Evolutionary conservation across 1,140 invertebrate species (phyloP), one percentile per base, ranked within the genome.

Genomic region (Nasonia longicornis): DNA sequence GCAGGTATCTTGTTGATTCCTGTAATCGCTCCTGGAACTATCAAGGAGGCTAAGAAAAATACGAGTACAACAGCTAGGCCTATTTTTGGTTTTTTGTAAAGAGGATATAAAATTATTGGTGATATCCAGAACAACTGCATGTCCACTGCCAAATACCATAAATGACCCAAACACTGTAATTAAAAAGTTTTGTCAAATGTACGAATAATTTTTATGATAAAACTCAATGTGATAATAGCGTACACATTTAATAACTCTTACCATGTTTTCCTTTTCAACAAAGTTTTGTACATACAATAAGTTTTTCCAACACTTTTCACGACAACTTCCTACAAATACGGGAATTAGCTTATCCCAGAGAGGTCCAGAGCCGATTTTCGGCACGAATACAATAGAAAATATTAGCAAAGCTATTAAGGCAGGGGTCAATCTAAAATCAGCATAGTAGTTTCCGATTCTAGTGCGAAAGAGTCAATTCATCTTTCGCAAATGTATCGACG

Each of bases 221-320:
- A 42, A 42, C 38, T 42, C 10, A 42, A 42, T 42, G 6, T 42
- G 38, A 42, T 42, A 42, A 38, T 11, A 42, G 6, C 10, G 1
- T 8, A 26, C 35, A 8, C 38, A 75, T 35, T 20, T 77, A 22
- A 76, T 42, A 77, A 10, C 71, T 35, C 82, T 86, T 22, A 64
- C 63, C 85, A 90, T 89, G 76, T 88, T 82, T 63, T 90, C 85
- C 2, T 85, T 83, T 58, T 91, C 83, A 31, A 92, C 84, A 42
- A 93, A 91, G 84, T 94, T 94, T 82, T 94, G 93, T 26, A 94
- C 85, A 83, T 93, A 93, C 0, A 94, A 85, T 3, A 94, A 77
- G 83, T 92, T 92, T 4, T 88, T 83, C 93, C 93, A 94, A 93
- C 93, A 93, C 81, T 91, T 90, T 3, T 88, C 73, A 69, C 86